These are phyloP conservation scores for Acipenser transmontanus DNA, from an alignment of 2,797 vertebrate species.

Conservation along the genomic window DNA sequence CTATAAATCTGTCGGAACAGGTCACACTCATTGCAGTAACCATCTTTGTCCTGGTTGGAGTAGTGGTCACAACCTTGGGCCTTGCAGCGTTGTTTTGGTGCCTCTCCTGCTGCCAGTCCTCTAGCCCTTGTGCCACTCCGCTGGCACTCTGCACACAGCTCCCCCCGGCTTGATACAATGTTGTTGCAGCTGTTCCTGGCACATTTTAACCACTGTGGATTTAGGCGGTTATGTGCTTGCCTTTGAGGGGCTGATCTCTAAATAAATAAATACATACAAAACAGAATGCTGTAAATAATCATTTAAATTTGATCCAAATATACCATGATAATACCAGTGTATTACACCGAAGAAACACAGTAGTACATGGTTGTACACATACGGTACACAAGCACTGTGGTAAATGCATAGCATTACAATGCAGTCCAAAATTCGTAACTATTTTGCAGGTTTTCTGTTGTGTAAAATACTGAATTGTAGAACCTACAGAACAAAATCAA, in stretches of 20 bases:
- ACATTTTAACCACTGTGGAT: slow-evolving; percentile 55
- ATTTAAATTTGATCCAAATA: too few relatives aligned
- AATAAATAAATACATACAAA: slow-evolving; percentile 16
- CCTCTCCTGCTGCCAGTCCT: slow-evolving; percentile 68
- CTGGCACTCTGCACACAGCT: slow-evolving; percentile 84
- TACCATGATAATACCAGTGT: too few relatives aligned
- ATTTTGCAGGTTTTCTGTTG: too few relatives aligned
- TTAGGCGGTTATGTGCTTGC: slow-evolving; percentile 35
- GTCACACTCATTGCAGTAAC: slow-evolving; percentile 97
- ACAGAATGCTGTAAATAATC: too few relatives aligned
- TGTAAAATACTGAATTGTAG: too few relatives aligned
- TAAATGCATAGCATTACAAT: too few relatives aligned
- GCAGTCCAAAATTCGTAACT: too few relatives aligned
- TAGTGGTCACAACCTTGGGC: slow-evolving; percentile 95
- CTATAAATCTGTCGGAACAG: slow-evolving; percentile 86
- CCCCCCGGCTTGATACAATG: slow-evolving; percentile 70
- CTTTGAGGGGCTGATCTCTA: slow-evolving; percentile 52
- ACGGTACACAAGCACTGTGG: too few relatives aligned
- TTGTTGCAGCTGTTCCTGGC: slow-evolving; percentile 79
- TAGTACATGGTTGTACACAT: too few relatives aligned
- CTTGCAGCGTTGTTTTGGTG: slow-evolving; percentile 82
- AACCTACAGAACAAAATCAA: too few relatives aligned
- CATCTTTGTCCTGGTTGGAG: slow-evolving; percentile 90
- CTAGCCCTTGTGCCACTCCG: slow-evolving; percentile 25
- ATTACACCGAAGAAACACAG: too few relatives aligned